Evolutionary conservation across 2,888 invertebrate genomes (phyloP), one percentile per base, ranked within the genome.

Genomic region (Axea sp.): DNA sequence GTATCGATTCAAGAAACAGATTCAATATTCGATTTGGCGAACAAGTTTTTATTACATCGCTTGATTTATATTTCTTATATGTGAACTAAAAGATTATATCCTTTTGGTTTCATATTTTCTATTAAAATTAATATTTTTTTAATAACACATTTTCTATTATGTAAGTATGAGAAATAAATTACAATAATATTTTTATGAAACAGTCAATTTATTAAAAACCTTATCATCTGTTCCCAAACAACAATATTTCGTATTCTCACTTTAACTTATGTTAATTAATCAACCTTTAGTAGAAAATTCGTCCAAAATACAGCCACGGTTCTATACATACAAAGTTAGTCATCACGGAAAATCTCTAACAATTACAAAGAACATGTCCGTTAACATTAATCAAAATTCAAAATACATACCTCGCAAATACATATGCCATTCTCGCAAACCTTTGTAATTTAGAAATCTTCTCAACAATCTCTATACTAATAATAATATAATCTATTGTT

Each of bases 181-280:
- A 43, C 3, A 30, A 5, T 17, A 26, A n/a, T 39, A 6, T 2
- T 30, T 19, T 53, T 65, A 65, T 24, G 53, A 74, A 69, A 68
- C 49, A 22, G 39, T 28, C 11, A 59, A 62, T 68, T 74, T 74
- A 74, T 74, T 74, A 68, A 73, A 73, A 73, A 73, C 57, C 41
- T 71, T 41, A 64, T 62, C 37, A 51, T 43, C 47, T 14, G 33
- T 53, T 73, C 53, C 51, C 67, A 47, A 67, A 45, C 59, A 59
- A 43, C 37, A 57, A 55, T 64, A 59, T 19, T 24, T 57, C 26
- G 15, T 53, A 65, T 57, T 64, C 64, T 73, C 62, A 49, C 45
- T 57, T 9, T 57, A 73, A 24, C 55, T 53, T 51, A 68, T 35
- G 37, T 43, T 59, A 33, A 51, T 39, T 49, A 51, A 33, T 45